A percentile compares a stretch with the other conserved stretches of the same genome.
Evolutionary conservation across 2,113 vertebrate genomes (phyloP).

Genomic region (Lota lota): DNA sequence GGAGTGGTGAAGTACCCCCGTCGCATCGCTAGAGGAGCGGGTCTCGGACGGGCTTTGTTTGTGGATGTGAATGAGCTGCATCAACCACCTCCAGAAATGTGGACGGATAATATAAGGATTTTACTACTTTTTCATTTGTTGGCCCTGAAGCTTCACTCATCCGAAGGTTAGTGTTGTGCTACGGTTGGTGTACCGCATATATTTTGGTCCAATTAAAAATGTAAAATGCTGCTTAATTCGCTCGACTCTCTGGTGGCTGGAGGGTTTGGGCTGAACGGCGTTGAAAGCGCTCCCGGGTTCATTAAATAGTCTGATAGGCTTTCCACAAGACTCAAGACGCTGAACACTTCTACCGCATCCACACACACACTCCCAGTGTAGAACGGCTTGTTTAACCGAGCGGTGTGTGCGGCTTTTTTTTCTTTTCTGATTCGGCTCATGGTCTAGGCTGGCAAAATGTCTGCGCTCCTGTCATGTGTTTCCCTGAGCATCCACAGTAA

Average conservation of each 20-base stretch:
- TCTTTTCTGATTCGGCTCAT: neutral
- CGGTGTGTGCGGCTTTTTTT: neutral
- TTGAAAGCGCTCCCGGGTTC: conserved; percentile 9
- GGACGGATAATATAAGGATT: conserved; percentile 67
- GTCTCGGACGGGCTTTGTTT: conserved; percentile 66
- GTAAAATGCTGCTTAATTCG: neutral
- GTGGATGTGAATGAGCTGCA: conserved; percentile 65
- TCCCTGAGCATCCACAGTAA: conserved; percentile 50
- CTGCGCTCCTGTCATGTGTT: conserved; percentile 33
- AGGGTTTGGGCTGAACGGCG: conserved; percentile 16
- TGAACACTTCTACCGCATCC: neutral
- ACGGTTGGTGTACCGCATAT: too few species aligned
- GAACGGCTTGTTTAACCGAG: too few species aligned
- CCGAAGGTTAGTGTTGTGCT: conserved; percentile 60
- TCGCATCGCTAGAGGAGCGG: conserved; percentile 55
- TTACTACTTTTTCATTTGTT: conserved; percentile 66
- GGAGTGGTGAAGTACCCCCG: conserved; percentile 40
- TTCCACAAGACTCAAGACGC: neutral
- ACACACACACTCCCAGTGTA: too few species aligned
- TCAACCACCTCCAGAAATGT: conserved; percentile 66
- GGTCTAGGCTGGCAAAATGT: neutral
- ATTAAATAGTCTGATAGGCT: conserved; percentile 13
- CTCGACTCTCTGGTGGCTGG: neutral
- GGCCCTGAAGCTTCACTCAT: conserved; percentile 47
- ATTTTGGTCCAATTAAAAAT: too few species aligned